These are phyloP conservation scores for Muscina levida DNA, from an alignment of 2,888 invertebrate species.

Conservation along the genomic window DNA sequence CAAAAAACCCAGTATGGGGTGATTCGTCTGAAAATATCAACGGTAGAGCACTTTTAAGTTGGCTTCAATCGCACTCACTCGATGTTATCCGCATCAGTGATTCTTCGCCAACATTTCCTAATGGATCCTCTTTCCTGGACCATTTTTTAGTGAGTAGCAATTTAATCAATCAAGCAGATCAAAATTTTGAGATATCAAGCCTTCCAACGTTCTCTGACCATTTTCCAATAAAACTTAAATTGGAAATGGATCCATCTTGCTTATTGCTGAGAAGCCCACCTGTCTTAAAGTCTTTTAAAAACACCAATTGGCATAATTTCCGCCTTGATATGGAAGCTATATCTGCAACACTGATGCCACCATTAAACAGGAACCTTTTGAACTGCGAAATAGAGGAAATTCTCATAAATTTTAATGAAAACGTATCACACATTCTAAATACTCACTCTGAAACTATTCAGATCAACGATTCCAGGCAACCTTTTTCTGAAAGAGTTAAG, in stretches of 20 bases:
- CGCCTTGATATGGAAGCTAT: no score
- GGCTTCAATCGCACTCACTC: no score
- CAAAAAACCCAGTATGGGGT: no score
- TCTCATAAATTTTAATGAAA: no score
- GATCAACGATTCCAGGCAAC: background rate
- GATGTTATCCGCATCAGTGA: no score
- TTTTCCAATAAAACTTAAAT: background rate
- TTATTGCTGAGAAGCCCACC: background rate
- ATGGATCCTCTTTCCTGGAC: background rate
- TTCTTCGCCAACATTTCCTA: constrained; percentile 2
- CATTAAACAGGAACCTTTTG: background rate
- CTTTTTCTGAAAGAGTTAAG: background rate
- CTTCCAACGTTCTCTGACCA: no score
- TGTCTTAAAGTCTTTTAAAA: constrained; percentile 23
- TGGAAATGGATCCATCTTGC: background rate
- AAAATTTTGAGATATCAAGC: constrained; percentile 5
- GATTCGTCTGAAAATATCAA: no score
- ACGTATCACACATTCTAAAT: no score
- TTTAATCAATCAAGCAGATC: background rate
- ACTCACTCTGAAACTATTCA: no score
- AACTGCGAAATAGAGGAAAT: no score
- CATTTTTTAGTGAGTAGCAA: no score
- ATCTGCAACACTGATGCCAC: background rate
- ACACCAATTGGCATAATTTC: constrained; percentile 44
- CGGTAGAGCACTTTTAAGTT: no score